phyloP scores from a whole-genome alignment of 2,888 invertebrate genomes.

The Tipula confusa region DNA sequence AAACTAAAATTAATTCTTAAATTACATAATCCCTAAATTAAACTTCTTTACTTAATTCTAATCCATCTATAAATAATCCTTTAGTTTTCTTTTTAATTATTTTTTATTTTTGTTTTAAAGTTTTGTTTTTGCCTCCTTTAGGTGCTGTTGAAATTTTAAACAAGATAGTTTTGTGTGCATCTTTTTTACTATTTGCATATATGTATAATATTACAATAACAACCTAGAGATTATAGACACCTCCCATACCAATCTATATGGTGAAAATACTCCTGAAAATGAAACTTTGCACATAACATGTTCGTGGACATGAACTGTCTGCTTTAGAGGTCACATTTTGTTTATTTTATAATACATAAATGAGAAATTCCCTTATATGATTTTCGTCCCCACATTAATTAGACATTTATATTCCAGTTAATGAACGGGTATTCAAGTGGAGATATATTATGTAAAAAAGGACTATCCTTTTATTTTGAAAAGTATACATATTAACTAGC shows the following conservation, averaged over 20 bases:
- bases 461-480: too few species aligned
- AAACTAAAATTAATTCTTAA: slow-evolving; percentile 12
- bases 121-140: neutral
- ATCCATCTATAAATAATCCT: slow-evolving; percentile 20
- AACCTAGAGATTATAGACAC: neutral
- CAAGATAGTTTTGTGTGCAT: neutral
- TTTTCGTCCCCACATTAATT: too few species aligned
- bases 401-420: too few species aligned
- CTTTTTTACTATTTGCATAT: neutral
- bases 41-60: slow-evolving; percentile 25
- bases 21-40: slow-evolving; percentile 20
- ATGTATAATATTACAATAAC: neutral
- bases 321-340: too few species aligned
- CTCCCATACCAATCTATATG: neutral
- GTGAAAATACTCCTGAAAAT: too few species aligned
- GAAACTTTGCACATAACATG: too few species aligned
- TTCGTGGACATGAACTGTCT: too few species aligned
- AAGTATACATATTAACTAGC: too few species aligned
- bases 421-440: too few species aligned
- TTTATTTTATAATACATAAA: too few species aligned
- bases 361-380: too few species aligned
- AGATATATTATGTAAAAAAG: too few species aligned
- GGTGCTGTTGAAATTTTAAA: neutral
- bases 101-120: neutral
- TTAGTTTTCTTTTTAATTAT: neutral